phyloP scores from a whole-genome alignment of 2,113 vertebrate species.

The Mesitornis unicolor region DNA sequence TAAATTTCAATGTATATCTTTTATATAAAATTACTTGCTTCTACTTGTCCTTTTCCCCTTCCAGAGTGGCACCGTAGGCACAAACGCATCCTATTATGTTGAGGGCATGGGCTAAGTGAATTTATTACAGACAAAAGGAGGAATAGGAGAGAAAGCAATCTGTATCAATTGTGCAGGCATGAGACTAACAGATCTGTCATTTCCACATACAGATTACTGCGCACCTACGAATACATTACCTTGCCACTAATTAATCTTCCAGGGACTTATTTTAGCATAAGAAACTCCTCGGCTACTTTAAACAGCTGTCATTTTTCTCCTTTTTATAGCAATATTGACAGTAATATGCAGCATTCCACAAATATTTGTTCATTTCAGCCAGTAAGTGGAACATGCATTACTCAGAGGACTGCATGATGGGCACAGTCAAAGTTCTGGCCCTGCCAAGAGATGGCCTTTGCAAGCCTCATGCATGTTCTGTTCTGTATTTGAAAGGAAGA shows the following conservation, averaged over 20 bases:
- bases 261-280: neutral
- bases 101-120: neutral
- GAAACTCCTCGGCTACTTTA: neutral
- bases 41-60: neutral
- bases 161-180: neutral
- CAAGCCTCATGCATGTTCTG: neutral
- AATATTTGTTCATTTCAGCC: slow-evolving; percentile 1
- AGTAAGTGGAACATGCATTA: neutral
- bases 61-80: neutral
- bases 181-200: neutral
- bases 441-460: slow-evolving; percentile 15
- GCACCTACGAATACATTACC: neutral
- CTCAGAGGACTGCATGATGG: neutral
- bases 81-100: neutral
- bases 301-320: neutral
- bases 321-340: neutral
- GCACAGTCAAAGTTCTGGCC: neutral
- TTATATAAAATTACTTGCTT: neutral
- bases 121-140: neutral
- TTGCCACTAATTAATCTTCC: neutral
- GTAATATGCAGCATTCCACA: neutral
- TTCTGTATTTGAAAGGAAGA: neutral
- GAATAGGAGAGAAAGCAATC: neutral
- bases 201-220: neutral
- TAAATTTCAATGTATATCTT: neutral